These are phyloP conservation scores for Zaprionus obscuricornis DNA, from an alignment of 2,888 invertebrate genomes.

Conservation along the genomic window DNA sequence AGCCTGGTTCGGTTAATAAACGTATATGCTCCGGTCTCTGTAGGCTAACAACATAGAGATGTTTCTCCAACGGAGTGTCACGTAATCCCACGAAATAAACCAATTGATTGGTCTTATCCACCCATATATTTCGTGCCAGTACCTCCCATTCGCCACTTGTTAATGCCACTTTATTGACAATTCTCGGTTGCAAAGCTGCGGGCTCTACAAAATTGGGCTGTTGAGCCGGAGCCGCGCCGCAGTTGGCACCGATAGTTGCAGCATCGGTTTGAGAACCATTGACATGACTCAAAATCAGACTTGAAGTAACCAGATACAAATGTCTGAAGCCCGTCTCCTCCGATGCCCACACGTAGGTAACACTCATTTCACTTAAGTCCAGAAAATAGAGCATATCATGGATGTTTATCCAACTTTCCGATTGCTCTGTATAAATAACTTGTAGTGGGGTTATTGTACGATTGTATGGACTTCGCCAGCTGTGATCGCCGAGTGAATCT, in stretches of 20 bases:
- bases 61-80: conserved; percentile 96
- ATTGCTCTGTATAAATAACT: conserved; percentile 84
- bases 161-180: conserved; percentile 88
- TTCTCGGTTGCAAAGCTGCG: conserved; percentile 85
- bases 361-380: conserved; percentile 82
- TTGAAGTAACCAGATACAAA: conserved; percentile 91
- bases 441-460: conserved; percentile 81
- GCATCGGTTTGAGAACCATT: conserved; percentile 84
- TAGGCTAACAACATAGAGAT: conserved; percentile 93
- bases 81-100: conserved; percentile 96
- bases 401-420: conserved; percentile 96
- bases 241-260: conserved; percentile 34
- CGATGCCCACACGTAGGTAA: conserved; percentile 94
- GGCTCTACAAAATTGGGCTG: conserved; percentile 74
- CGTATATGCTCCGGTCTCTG: conserved; percentile 89
- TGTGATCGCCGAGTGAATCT: conserved; percentile 79
- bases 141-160: conserved; percentile 98
- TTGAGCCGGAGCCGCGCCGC: conserved; percentile 53
- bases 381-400: conserved; percentile 95
- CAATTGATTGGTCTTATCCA: conserved; percentile 90
- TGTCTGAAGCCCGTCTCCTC: conserved; percentile 96
- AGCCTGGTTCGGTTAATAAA: conserved; percentile 91
- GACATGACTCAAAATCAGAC: conserved; percentile 78
- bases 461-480: conserved; percentile 83
- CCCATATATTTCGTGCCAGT: conserved; percentile 92